Evolutionary conservation across 64 coral and sea anemone species (phyloP), one percentile per base, ranked within the genome.

Genomic region (Stylophora pistillata): DNA sequence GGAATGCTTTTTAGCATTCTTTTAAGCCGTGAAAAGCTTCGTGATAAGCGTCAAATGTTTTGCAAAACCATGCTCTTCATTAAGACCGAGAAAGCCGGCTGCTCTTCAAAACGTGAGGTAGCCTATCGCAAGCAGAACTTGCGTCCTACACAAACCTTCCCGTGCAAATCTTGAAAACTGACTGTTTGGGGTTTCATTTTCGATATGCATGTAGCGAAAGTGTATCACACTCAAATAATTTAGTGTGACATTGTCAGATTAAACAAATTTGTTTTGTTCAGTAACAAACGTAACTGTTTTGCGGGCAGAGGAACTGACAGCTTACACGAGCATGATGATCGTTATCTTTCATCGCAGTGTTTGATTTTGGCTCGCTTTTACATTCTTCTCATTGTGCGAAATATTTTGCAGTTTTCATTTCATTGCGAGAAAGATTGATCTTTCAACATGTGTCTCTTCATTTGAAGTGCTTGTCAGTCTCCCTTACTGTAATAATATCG

Each of bases 201-300:
- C 37, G 37, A 47, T 4, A 3, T 47, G 37, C 7, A 47, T 47
- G 37, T 7, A 64, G 7, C 20, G 14, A 64, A 64, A 64, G 61
- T n/a, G 26, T 26, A 25, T 4, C 7, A 12, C 21, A 10, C 12
- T n/a, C 23, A 68, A 68, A 25, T 68, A 68, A 25, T n/a, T 12
- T 68, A 5, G 10, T n/a, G 9, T 11, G 23, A 11, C 12, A 68
- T 68, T 68, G 64, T n/a, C 6, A 17, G 17, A n/a, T 64, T 21
- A 68, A 27, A 21, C 20, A 10, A n/a, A 68, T 68, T 10, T 12
- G 21, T 28, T 28, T 21, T 68, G 6, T 28, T n/a, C 21, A 25
- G 64, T 68, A 68, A 68, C 64, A 68, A 68, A 68, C n/a, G 64
- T 68, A 68, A 68, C 64, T 68, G n/a, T 68, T 26, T n/a, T 28